Conservation (phyloP, 2,113 vertebrate genomes). For the Austrofundulus limnaeus region DNA sequence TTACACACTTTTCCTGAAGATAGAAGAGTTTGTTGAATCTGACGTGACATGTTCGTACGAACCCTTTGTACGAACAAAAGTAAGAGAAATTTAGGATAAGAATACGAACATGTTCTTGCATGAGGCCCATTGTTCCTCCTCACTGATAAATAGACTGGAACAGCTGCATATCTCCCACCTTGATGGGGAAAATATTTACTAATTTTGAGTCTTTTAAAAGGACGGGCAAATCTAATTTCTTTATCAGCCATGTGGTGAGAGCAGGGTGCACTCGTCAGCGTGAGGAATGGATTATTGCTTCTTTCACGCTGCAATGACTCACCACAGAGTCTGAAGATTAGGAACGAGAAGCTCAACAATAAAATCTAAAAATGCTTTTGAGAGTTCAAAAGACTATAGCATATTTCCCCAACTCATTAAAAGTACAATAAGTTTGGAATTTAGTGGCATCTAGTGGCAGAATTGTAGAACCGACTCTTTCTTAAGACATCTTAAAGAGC, state of each 20-base stretch:
- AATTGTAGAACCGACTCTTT: neutral
- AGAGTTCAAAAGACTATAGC: neutral
- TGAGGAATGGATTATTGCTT: neutral
- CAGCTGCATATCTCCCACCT: neutral
- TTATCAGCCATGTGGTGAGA: neutral
- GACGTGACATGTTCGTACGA: no score
- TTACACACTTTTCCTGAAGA: no score
- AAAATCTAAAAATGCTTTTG: neutral
- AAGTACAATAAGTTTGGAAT: neutral
- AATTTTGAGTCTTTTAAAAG: neutral
- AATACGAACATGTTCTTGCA: no score
- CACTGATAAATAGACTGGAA: neutral
- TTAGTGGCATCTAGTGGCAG: neutral
- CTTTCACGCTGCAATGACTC: neutral
- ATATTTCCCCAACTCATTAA: neutral
- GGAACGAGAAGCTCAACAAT: neutral
- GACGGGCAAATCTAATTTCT: neutral
- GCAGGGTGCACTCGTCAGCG: neutral
- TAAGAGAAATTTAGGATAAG: no score
- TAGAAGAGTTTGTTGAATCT: no score
- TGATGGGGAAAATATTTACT: accelerated
- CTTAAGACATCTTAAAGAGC: no score
- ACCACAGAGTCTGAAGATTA: neutral
- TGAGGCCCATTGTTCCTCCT: no score
- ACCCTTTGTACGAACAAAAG: no score